phyloP scores from a whole-genome alignment of 1,140 invertebrate species.

The Panagrolaimus sp. region DNA sequence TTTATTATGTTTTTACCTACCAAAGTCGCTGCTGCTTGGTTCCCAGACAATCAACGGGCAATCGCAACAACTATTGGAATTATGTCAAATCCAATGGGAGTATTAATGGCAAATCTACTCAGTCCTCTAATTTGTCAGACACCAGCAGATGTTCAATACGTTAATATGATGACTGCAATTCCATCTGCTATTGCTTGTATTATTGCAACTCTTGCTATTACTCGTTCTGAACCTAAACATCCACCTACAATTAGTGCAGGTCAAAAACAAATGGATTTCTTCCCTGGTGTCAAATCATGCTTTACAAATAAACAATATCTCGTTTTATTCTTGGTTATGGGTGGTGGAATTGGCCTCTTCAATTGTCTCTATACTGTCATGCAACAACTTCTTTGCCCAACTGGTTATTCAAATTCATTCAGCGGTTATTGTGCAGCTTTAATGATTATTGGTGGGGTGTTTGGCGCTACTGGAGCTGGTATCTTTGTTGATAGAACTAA shows the following conservation, averaged over 20 bases:
- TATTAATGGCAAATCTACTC: constrained; percentile 54
- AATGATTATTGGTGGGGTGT: constrained; percentile 56
- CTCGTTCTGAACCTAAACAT: constrained; percentile 53
- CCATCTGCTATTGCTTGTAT: constrained; percentile 44
- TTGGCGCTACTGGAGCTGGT: constrained; percentile 53
- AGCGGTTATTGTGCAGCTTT: constrained; percentile 47
- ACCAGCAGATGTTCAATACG: constrained; percentile 41
- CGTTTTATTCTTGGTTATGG: constrained; percentile 52
- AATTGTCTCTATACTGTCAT: constrained; percentile 58
- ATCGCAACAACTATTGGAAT: constrained; percentile 56
- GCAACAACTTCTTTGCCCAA: constrained; percentile 55
- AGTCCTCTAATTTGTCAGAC: constrained; percentile 45
- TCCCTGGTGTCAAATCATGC: constrained; percentile 50
- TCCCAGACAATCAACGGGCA: constrained; percentile 55
- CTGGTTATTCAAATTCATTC: constrained; percentile 53
- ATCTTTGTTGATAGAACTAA: constrained; percentile 57
- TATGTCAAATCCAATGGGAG: constrained; percentile 58
- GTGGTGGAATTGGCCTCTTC: constrained; percentile 60
- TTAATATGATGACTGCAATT: constrained; percentile 50
- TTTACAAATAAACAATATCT: constrained; percentile 52
- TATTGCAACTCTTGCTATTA: constrained; percentile 51
- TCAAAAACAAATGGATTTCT: constrained; percentile 51
- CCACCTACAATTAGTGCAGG: constrained; percentile 51
- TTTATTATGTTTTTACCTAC: constrained; percentile 60
- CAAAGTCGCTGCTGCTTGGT: constrained; percentile 58